A percentile compares a stretch with the other conserved stretches of the same genome.
phyloP scores from a whole-genome alignment of 2,888 invertebrate genomes.

The Noctua janthina region DNA sequence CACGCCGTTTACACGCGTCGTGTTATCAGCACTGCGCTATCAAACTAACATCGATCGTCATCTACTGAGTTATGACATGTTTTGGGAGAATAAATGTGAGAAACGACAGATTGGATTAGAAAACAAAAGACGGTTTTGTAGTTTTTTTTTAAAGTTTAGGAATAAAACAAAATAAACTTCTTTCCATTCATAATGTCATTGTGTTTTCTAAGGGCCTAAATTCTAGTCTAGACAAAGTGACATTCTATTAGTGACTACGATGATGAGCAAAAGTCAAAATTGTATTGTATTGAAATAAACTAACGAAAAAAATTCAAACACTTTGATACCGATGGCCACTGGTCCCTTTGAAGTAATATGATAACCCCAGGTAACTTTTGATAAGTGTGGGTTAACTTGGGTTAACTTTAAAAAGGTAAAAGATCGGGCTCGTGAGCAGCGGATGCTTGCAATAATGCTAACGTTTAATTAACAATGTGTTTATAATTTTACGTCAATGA shows the following conservation, averaged over 20 bases:
- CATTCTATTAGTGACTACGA: too few species aligned
- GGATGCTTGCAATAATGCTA: background rate
- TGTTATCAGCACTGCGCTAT: constrained; percentile 49
- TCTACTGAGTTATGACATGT: constrained; percentile 25
- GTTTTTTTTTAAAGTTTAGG: background rate
- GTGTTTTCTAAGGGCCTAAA: background rate
- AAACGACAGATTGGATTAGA: constrained; percentile 1
- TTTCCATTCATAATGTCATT: too few species aligned
- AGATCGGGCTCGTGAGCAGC: background rate
- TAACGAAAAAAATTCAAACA: too few species aligned
- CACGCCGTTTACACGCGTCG: constrained; percentile 22
- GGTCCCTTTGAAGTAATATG: background rate
- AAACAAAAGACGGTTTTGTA: background rate
- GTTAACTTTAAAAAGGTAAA: background rate
- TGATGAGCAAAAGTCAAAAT: too few species aligned
- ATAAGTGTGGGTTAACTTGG: background rate
- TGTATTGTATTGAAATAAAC: too few species aligned
- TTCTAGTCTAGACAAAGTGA: too few species aligned
- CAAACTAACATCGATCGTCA: constrained; percentile 30
- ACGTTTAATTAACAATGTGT: background rate
- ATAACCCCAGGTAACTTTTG: background rate
- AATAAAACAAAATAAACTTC: background rate
- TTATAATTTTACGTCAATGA: background rate
- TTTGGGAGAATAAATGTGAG: background rate
- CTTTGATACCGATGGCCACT: background rate